phyloP scores from a whole-genome alignment of 2,888 invertebrate genomes.

The Furcula furcula region DNA sequence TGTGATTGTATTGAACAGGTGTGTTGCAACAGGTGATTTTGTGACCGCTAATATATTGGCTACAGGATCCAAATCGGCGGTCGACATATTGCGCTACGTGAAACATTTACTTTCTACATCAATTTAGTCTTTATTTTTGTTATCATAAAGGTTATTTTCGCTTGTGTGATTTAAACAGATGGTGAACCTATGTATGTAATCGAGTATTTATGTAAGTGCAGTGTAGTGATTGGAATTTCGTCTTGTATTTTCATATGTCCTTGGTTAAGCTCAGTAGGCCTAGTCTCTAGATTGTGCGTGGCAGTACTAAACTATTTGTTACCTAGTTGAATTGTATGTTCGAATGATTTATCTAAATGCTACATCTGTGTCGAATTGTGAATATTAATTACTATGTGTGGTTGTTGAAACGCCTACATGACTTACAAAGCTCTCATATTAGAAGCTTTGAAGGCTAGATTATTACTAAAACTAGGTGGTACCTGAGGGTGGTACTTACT shows the following conservation, averaged over 20 bases:
- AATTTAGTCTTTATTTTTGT: conserved; percentile 21
- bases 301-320: conserved; percentile 21
- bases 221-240: conserved; percentile 40
- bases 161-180: conserved; percentile 39
- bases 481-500: too few species aligned
- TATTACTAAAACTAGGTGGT: too few species aligned
- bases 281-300: conserved; percentile 24
- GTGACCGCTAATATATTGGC: conserved; percentile 73
- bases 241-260: conserved; percentile 37
- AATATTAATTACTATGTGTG: background rate
- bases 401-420: too few species aligned
- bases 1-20: conserved; percentile 78
- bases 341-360: conserved; percentile 25
- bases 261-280: conserved; percentile 19
- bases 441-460: too few species aligned
- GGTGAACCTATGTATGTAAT: conserved; percentile 36
- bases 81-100: conserved; percentile 64
- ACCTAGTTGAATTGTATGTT: conserved; percentile 12
- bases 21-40: conserved; percentile 76
- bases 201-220: conserved; percentile 37
- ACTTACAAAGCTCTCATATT: too few species aligned
- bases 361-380: conserved; percentile 18
- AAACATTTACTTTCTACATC: conserved; percentile 21
- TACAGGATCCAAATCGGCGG: conserved; percentile 66
- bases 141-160: conserved; percentile 26